Conservation (phyloP, 2,797 vertebrate genomes). For the Crypturellus tataupa region DNA sequence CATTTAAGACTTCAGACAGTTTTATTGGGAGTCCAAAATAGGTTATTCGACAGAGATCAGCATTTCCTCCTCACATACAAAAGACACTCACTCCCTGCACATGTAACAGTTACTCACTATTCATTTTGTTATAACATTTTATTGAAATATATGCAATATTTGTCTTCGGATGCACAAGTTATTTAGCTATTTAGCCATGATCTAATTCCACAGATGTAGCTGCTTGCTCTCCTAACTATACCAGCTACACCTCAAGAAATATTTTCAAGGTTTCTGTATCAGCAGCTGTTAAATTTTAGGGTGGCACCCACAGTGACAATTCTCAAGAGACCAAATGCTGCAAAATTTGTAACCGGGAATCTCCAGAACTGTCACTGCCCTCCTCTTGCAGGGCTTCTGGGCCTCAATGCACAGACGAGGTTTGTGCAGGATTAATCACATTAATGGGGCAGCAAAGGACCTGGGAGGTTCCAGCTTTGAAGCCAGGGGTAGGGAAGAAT, state of each 20-base stretch:
- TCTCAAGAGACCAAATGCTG: constrained; percentile 33
- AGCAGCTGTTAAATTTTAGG: neutral
- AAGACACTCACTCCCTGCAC: neutral
- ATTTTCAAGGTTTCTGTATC: neutral
- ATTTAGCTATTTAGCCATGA: neutral
- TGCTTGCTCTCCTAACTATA: neutral
- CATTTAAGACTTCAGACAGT: fast-evolving
- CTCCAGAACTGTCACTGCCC: neutral
- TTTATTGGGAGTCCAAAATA: neutral
- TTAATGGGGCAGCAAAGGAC: too few species aligned
- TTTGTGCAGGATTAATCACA: too few species aligned
- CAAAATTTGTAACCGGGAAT: constrained; percentile 18
- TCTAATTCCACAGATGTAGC: constrained; percentile 7
- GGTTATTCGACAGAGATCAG: neutral
- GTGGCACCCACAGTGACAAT: neutral
- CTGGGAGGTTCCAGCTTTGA: too few species aligned
- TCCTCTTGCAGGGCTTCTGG: neutral
- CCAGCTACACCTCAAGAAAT: neutral
- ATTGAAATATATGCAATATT: neutral
- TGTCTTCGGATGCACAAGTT: neutral
- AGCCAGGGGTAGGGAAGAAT: too few species aligned
- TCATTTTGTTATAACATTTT: neutral
- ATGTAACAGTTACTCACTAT: neutral
- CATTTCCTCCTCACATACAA: neutral
- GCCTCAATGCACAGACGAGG: too few species aligned